phyloP scores from a whole-genome alignment of 2,797 vertebrate genomes.

The Cyclura pinguis region DNA sequence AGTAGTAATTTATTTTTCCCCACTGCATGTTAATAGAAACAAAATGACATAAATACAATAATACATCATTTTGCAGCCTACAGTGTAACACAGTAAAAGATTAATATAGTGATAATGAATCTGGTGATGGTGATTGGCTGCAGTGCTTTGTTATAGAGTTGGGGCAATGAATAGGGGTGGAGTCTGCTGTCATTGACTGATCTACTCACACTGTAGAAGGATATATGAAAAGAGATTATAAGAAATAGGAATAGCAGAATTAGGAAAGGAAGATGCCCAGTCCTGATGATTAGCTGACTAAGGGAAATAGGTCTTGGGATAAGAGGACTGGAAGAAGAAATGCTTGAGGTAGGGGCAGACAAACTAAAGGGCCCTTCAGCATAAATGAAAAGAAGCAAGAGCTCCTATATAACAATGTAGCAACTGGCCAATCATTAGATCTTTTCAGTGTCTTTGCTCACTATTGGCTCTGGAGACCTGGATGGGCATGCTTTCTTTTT shows the following conservation, averaged over 20 bases:
- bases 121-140: not conserved
- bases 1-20: not conserved
- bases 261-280: not conserved
- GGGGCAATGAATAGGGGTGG: not conserved
- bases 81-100: not conserved
- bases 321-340: not conserved
- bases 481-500: too few species aligned
- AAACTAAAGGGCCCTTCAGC: too few species aligned
- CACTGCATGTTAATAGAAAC: conserved; percentile 4
- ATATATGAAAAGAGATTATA: not conserved
- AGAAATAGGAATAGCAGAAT: not conserved
- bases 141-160: not conserved
- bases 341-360: too few species aligned
- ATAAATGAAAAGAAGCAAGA: too few species aligned
- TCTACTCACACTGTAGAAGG: not conserved
- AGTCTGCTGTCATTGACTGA: not conserved
- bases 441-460: too few species aligned
- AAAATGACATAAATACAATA: not conserved
- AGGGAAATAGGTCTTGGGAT: too few species aligned
- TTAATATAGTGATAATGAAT: not conserved
- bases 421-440: too few species aligned
- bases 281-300: not conserved
- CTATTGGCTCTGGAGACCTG: too few species aligned
- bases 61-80: not conserved
- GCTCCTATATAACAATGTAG: too few species aligned